Conservation (phyloP, 1,140 invertebrate genomes). For the Wasmannia auropunctata region DNA sequence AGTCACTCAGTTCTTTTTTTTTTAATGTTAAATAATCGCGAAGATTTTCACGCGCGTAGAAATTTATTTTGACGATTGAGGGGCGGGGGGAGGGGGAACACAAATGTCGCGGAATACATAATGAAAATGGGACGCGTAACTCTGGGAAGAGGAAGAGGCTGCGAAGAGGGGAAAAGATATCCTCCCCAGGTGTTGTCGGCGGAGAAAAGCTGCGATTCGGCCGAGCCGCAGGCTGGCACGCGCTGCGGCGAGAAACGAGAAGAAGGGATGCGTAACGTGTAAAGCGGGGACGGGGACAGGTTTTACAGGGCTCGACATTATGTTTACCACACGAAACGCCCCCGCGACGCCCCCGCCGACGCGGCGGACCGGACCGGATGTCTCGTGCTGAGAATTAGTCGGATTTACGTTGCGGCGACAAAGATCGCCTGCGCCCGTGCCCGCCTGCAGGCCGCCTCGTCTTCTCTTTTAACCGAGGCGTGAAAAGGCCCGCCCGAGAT, state of each 20-base stretch:
- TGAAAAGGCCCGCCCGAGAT: conserved; percentile 59
- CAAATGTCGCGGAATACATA: neutral
- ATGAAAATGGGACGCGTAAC: conserved; percentile 17
- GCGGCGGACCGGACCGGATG: conserved; percentile 73
- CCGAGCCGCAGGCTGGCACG: conserved; percentile 48
- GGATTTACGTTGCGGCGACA: conserved; percentile 76
- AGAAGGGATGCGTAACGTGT: conserved; percentile 55
- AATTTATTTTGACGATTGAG: conserved; percentile 7
- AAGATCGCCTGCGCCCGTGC: conserved; percentile 75
- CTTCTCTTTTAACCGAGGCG: conserved; percentile 63
- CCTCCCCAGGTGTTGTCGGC: conserved; percentile 57
- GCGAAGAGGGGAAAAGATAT: conserved; percentile 21
- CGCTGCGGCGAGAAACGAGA: conserved; percentile 34
- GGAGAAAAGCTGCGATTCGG: conserved; percentile 23
- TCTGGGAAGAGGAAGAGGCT: conserved; percentile 5
- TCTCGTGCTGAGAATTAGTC: conserved; percentile 81
- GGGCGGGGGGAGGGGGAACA: neutral
- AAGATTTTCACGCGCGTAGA: neutral
- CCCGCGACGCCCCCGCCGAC: conserved; percentile 64
- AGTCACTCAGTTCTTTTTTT: neutral
- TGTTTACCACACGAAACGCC: conserved; percentile 83
- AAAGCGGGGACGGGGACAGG: conserved; percentile 49
- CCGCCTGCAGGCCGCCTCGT: too few relatives aligned
- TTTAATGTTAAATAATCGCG: neutral
- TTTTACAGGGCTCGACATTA: conserved; percentile 75